Conservation (phyloP, 2,797 vertebrate species). For the Podarcis siculus region DNA sequence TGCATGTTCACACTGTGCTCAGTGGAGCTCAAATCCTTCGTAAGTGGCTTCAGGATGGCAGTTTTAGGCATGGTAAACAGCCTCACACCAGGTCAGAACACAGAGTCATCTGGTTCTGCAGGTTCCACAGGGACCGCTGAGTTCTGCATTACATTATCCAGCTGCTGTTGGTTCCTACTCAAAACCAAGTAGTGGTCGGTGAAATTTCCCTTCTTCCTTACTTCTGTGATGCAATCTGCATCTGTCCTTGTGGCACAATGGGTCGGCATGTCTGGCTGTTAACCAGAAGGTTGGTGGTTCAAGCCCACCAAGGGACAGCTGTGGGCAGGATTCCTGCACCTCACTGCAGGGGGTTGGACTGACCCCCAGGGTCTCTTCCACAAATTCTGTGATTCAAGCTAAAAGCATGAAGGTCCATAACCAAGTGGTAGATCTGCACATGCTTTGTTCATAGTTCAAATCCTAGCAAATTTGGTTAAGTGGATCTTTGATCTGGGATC, state of each 20-base stretch:
- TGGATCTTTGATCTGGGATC: neutral
- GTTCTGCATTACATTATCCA: neutral
- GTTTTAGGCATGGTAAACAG: too few species aligned
- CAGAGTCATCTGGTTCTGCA: neutral
- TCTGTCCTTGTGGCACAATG: too few species aligned
- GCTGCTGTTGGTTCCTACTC: slow-evolving; percentile 5
- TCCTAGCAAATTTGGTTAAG: neutral
- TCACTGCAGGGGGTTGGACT: too few species aligned
- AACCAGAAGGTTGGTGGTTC: too few species aligned
- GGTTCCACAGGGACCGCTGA: neutral
- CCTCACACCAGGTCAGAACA: neutral
- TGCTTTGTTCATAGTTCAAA: neutral
- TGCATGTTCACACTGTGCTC: neutral
- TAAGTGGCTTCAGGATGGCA: neutral
- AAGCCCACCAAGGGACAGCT: too few species aligned
- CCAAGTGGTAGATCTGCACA: too few species aligned
- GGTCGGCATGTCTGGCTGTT: too few species aligned
- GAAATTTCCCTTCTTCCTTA: slow-evolving; percentile 30
- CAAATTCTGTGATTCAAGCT: too few species aligned
- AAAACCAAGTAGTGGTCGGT: slow-evolving; percentile 21
- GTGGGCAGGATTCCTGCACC: too few species aligned
- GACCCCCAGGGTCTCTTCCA: too few species aligned
- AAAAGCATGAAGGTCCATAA: too few species aligned
- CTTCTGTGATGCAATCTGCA: neutral
- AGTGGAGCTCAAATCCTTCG: neutral